phyloP scores from a whole-genome alignment of 2,888 invertebrate species.

The Schrankia costaestrigalis region DNA sequence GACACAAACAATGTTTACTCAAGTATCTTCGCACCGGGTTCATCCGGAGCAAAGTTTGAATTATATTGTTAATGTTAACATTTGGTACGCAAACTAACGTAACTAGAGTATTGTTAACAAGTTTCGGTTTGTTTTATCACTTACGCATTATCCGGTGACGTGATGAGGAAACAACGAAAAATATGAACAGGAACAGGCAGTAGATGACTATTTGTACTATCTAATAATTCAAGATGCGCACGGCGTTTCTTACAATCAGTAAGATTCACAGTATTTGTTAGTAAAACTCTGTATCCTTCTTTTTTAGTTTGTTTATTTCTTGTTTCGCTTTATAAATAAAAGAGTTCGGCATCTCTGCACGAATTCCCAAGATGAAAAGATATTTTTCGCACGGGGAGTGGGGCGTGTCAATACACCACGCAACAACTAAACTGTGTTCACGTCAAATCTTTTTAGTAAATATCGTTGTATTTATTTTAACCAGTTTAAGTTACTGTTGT shows the following conservation, averaged over 20 bases:
- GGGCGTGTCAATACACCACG: constrained; percentile 41
- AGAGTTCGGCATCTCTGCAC: constrained; percentile 69
- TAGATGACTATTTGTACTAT: constrained; percentile 70
- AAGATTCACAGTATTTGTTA: constrained; percentile 60
- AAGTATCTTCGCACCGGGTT: constrained; percentile 39
- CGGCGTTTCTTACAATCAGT: constrained; percentile 74
- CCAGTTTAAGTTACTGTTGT: no score
- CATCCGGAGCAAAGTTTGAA: constrained; percentile 42
- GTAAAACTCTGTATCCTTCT: constrained; percentile 44
- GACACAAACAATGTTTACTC: constrained; percentile 34
- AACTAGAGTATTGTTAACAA: constrained; percentile 43
- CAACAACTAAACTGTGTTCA: constrained; percentile 48
- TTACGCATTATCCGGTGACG: constrained; percentile 43
- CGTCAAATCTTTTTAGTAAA: constrained; percentile 50
- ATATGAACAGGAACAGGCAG: constrained; percentile 54
- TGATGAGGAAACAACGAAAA: constrained; percentile 45
- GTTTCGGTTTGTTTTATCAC: constrained; percentile 54
- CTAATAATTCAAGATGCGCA: constrained; percentile 73
- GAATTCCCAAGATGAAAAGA: constrained; percentile 76
- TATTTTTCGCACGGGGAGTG: constrained; percentile 67
- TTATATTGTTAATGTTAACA: constrained; percentile 51
- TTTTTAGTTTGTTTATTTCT: constrained; percentile 73
- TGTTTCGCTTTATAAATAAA: constrained; percentile 73
- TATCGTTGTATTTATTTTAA: no score
- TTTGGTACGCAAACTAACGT: constrained; percentile 46